Evolutionary conservation across 2,888 invertebrate genomes (phyloP), one percentile per base, ranked within the genome.

Genomic region (Lasioglossum morio): DNA sequence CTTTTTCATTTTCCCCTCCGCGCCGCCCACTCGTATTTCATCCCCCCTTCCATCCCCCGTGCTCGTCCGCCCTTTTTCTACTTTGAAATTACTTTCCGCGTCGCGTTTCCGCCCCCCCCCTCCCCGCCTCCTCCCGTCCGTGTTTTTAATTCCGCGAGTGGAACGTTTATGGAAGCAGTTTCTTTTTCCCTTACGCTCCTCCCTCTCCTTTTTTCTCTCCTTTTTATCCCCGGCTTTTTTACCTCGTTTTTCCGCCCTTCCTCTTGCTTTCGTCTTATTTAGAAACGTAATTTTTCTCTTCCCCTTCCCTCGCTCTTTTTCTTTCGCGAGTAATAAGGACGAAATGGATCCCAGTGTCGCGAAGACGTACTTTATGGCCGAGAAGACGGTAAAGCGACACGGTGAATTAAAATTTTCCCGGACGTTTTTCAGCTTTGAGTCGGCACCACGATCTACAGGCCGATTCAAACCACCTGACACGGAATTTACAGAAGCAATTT

Each of bases 61-160:
- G 19, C 63, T 8, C 66, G 19, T 34, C 66, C 66, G 8, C 66
- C 66, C 66, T 66, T 66, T 43, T 46, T 30, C 27, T 43, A 46
- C 46, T 66, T 46, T 66, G 43, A 46, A 77, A 66, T 77, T 77
- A 76, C 76, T 76, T 76, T 63, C 43, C 63, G 57, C 43, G 63
- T 12, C 19, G 60, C 30, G 27, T 43, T 27, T 23, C 10, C 43
- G 3, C 34, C 3, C 34, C 34, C 34, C 3, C 34, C 30, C 19
- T 19, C 30, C 19, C 30, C 34, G 16, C 19, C 7, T 34, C 19
- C 34, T 7, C 34, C 16, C 30, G 66, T 34, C 66, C 66, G 66
- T 66, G 66, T 66, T 63, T 60, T 63, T 72, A 72, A 72, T 46
- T 46, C 72, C 72, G 30, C 43, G 72, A 46, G 43, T 43, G 72